Evolutionary conservation across 2,797 vertebrate genomes (phyloP).

Genomic region (Mus caroli): DNA sequence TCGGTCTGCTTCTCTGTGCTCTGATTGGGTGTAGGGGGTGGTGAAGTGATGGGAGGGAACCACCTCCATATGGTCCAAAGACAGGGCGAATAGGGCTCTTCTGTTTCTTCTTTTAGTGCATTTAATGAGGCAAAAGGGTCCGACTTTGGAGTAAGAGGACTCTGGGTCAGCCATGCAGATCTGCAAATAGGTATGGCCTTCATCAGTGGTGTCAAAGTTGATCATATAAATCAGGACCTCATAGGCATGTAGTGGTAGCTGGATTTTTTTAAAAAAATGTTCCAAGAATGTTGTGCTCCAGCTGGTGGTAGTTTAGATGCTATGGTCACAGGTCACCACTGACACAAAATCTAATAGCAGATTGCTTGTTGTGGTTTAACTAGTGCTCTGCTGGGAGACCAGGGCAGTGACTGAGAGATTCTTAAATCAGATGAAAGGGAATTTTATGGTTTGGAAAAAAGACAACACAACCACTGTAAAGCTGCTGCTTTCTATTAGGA

Average conservation of each 20-base stretch:
- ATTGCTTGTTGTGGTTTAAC: background rate
- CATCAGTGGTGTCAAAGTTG: background rate
- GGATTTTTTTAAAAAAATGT: background rate
- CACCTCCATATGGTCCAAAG: background rate
- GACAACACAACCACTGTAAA: slow-evolving; percentile 35
- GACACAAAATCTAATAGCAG: background rate
- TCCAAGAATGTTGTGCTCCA: background rate
- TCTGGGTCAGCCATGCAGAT: background rate
- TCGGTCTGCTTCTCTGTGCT: background rate
- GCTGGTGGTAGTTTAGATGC: background rate
- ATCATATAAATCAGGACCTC: slow-evolving; percentile 15
- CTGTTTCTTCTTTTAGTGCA: background rate
- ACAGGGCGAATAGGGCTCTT: background rate
- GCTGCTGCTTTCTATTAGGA: slow-evolving; percentile 66
- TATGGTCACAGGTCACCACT: slow-evolving; percentile 40
- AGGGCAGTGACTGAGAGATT: background rate
- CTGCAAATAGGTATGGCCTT: background rate
- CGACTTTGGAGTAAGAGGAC: background rate
- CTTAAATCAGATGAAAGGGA: slow-evolving; percentile 63
- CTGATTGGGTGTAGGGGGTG: background rate
- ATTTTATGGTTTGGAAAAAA: slow-evolving; percentile 65
- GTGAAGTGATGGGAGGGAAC: background rate
- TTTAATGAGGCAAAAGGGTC: background rate
- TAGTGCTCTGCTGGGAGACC: slow-evolving; percentile 32
- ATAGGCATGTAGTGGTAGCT: background rate